Evolutionary conservation across 2,888 invertebrate species (phyloP).

Genomic region (Eupithecia inturbata): DNA sequence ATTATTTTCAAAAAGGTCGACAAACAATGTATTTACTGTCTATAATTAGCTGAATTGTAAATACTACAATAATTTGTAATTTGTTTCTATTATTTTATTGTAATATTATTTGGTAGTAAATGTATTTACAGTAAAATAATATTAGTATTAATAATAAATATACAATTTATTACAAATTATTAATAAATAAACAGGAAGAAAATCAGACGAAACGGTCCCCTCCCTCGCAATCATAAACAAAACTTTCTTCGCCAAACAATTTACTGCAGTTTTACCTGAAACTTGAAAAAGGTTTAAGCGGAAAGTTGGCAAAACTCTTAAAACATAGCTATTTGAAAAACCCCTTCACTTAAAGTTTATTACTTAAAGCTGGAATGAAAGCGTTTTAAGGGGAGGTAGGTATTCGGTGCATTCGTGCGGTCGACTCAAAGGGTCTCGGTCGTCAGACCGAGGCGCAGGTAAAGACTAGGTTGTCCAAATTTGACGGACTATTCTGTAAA

Average conservation of each 20-base stretch:
- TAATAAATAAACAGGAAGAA: background rate
- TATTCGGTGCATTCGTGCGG: conserved; percentile 70
- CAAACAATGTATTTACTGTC: no score
- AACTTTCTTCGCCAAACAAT: conserved; percentile 28
- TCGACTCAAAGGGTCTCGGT: conserved; percentile 64
- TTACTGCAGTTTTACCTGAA: conserved; percentile 35
- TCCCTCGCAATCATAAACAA: conserved; percentile 28
- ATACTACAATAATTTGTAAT: no score
- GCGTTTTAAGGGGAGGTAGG: conserved; percentile 63
- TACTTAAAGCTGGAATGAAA: conserved; percentile 61
- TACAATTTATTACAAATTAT: no score
- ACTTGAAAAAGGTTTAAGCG: conserved; percentile 38
- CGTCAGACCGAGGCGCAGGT: conserved; percentile 46
- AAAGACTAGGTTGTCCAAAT: conserved; percentile 35
- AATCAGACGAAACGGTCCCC: background rate
- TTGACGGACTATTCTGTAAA: conserved; percentile 15
- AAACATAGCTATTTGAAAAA: conserved; percentile 43
- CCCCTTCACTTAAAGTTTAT: conserved; percentile 58
- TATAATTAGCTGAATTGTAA: no score
- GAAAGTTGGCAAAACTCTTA: conserved; percentile 35
- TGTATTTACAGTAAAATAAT: no score
- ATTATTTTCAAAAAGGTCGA: no score
- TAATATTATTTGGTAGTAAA: no score
- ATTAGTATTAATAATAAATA: no score
- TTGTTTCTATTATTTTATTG: no score